Conservation (phyloP, 2,888 invertebrate genomes). For the Dinocampus coccinellae region DNA sequence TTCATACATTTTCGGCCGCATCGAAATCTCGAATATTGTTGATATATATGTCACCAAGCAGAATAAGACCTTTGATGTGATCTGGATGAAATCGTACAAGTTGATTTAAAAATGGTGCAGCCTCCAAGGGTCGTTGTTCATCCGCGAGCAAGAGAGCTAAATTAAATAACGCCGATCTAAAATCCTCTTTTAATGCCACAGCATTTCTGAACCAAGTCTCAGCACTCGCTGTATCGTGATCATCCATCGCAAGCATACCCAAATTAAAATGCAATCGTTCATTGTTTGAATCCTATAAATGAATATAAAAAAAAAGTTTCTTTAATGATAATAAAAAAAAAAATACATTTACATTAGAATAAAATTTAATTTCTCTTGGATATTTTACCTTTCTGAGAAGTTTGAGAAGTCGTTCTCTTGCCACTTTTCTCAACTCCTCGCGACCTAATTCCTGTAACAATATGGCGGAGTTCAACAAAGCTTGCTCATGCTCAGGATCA, state of each 20-base stretch:
- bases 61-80: constrained; percentile 93
- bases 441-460: constrained; percentile 91
- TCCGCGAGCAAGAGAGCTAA: constrained; percentile 91
- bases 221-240: constrained; percentile 87
- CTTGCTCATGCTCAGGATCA: constrained; percentile 95
- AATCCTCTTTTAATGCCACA: constrained; percentile 88
- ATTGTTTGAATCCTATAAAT: constrained; percentile 77
- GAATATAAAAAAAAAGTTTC: constrained; percentile 13
- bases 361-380: no score
- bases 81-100: constrained; percentile 92
- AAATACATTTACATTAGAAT: background rate
- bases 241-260: constrained; percentile 97
- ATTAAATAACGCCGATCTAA: constrained; percentile 95
- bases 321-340: no score
- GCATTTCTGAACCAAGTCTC: constrained; percentile 93
- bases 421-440: constrained; percentile 82
- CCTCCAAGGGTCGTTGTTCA: constrained; percentile 88
- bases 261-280: constrained; percentile 95
- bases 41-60: constrained; percentile 95
- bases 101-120: constrained; percentile 92
- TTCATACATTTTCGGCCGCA: constrained; percentile 89
- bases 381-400: constrained; percentile 83
- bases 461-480: constrained; percentile 94
- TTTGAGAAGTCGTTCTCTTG: constrained; percentile 84
- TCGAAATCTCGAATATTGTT: constrained; percentile 95